Evolutionary conservation across 2,888 invertebrate species (phyloP).

Genomic region (Deilephila porcellus): DNA sequence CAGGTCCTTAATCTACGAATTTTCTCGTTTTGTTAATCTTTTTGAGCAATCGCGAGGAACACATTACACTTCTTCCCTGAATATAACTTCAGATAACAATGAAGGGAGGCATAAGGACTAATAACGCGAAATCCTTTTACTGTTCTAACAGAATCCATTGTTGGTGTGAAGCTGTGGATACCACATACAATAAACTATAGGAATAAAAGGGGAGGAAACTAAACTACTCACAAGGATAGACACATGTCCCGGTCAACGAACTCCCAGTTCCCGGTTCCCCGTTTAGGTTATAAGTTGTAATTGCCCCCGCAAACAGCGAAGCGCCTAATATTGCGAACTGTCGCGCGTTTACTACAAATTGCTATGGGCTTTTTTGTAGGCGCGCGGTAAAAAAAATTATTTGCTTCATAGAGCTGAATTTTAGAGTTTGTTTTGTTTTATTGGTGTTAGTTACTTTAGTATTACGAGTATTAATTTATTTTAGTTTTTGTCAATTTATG

Average conservation of each 20-base stretch:
- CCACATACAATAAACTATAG: background rate
- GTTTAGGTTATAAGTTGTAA: slow-evolving; percentile 61
- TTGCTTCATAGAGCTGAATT: slow-evolving; percentile 40
- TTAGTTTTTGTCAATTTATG: background rate
- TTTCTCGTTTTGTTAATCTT: too few relatives aligned
- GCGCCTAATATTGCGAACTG: slow-evolving; percentile 58
- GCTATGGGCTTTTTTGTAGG: slow-evolving; percentile 58
- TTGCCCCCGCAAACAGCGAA: slow-evolving; percentile 48
- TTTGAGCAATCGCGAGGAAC: too few relatives aligned
- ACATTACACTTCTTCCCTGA: too few relatives aligned
- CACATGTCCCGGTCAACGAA: slow-evolving; percentile 32
- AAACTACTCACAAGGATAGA: slow-evolving; percentile 26
- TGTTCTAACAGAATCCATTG: background rate
- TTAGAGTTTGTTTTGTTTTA: slow-evolving; percentile 23
- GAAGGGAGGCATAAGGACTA: background rate
- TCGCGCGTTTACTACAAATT: slow-evolving; percentile 54
- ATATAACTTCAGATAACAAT: background rate
- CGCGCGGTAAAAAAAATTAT: slow-evolving; percentile 49
- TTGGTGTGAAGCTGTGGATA: background rate
- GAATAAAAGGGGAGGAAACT: slow-evolving; percentile 6
- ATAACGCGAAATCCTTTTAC: background rate
- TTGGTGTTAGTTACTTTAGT: background rate
- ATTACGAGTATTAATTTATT: background rate
- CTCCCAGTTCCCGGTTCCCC: slow-evolving; percentile 25
- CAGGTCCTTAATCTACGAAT: too few relatives aligned